Base-by-base conservation (phyloP, 2,113 vertebrate genomes). In the Forbesichthys papilliferus region DNA sequence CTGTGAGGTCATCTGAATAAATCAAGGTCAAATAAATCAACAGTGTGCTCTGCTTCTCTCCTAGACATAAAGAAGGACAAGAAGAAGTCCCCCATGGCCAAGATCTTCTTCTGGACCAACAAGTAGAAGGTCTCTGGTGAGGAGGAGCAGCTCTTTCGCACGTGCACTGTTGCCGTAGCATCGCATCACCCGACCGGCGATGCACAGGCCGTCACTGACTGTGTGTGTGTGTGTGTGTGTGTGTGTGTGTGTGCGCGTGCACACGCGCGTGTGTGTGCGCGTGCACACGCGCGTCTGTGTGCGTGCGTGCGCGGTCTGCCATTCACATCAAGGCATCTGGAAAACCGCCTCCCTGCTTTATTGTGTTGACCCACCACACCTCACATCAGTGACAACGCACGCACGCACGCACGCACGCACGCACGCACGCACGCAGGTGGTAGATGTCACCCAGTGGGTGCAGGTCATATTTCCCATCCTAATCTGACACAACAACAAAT, bases 21-120 rank as follows among this genome's bases (percentile, higher is more conserved):
- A 27, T 27, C 27, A 27, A 27, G 27, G 27, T 27, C 14, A 13
- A 33, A 46, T 60, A 3, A n/a, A 20, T 18, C n/a, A 54, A 27
- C 2, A 2, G 20, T 71, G 14, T 11, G 34, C 34, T 59, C 10
- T 46, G 27, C 20, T 5, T 73, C 33, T 62, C 20, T 46, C 8
- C 47, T 77, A 94, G 93, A 84, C 69, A 20, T 89, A 2, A 93
- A 93, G 78, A 93, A 92, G 69, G 88, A 91, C 2, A 92, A 92
- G 88, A 93, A 86, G 59, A 91, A 88, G 75, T 90, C 87, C 14
- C 60, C 84, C 8, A 78, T 87, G 34, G 64, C 86, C 68, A 89
- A 83, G 68, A 73, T 87, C 64, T 93, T 94, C 14, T 0, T 55
- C 4, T 76, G 88, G 86, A 84, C 83, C 51, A 79, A 1, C 76